Conservation (phyloP, 2,888 invertebrate species). For the Drosophila neonasuta region DNA sequence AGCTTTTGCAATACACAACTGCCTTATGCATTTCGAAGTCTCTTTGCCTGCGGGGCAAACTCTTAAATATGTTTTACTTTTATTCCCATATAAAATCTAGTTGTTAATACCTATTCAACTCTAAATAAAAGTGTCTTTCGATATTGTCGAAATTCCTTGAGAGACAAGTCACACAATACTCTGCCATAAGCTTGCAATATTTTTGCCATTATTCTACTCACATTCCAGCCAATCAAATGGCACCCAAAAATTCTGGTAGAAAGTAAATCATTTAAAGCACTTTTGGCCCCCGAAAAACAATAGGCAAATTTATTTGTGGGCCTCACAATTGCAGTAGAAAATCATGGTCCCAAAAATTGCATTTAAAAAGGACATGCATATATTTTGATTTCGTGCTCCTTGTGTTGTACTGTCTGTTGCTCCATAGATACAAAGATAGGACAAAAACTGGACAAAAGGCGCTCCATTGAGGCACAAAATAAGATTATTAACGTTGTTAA, state of each 20-base stretch:
- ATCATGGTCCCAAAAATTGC: conserved; percentile 37
- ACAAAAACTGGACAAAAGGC: conserved; percentile 38
- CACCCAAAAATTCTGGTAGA: conserved; percentile 5
- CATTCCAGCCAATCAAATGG: no score
- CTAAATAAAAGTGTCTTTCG: neutral
- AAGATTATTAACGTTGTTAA: conserved; percentile 75
- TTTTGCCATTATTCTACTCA: no score
- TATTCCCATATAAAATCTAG: neutral
- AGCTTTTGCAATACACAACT: conserved; percentile 34
- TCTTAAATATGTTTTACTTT: conserved; percentile 2
- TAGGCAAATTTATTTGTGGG: conserved; percentile 10
- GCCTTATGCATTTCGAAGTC: conserved; percentile 22
- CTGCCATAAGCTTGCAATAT: no score
- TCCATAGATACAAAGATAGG: neutral
- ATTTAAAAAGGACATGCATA: conserved; percentile 59
- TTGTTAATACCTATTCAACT: neutral
- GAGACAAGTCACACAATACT: neutral
- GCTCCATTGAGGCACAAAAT: conserved; percentile 71
- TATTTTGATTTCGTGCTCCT: conserved; percentile 29
- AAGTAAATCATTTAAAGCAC: conserved; percentile 44
- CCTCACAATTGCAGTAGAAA: conserved; percentile 11
- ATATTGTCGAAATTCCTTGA: conserved; percentile 14
- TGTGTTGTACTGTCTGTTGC: conserved; percentile 2
- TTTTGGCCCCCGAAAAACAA: conserved; percentile 24
- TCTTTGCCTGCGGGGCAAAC: neutral